Percentiles rank a stretch among this genome's conserved stretches.
phyloP scores from a whole-genome alignment of 2,888 invertebrate species.

The Hypomecis atomaria region DNA sequence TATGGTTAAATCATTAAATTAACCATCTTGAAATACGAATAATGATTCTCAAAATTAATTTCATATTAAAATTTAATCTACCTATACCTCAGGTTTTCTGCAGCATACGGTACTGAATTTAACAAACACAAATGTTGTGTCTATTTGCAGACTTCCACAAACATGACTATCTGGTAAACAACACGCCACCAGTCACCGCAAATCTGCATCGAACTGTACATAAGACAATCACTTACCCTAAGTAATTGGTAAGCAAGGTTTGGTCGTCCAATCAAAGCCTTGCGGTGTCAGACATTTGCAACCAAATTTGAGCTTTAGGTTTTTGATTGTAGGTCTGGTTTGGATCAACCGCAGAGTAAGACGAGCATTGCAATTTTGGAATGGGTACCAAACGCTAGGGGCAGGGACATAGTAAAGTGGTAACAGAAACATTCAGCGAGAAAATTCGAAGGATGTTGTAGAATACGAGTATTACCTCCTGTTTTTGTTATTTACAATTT shows the following conservation, averaged over 20 bases:
- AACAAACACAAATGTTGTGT: too few species aligned
- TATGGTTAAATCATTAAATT: too few species aligned
- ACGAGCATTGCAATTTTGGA: conserved; percentile 68
- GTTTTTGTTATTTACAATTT: too few species aligned
- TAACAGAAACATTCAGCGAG: conserved; percentile 1
- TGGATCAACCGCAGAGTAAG: conserved; percentile 35
- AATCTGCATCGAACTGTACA: conserved; percentile 42
- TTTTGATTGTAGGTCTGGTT: conserved; percentile 41
- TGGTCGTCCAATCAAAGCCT: conserved; percentile 75
- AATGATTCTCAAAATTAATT: too few species aligned
- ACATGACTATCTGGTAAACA: conserved; percentile 6
- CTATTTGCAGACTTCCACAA: not conserved
- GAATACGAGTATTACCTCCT: too few species aligned
- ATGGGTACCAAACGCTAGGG: conserved; percentile 65
- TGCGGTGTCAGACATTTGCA: conserved; percentile 57
- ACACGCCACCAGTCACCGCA: conserved; percentile 12
- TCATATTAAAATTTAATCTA: too few species aligned
- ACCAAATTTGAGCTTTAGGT: conserved; percentile 45
- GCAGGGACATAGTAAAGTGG: conserved; percentile 62
- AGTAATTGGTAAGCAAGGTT: conserved; percentile 78
- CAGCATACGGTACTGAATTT: not conserved
- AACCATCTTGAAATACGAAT: too few species aligned
- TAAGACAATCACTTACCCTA: conserved; percentile 79
- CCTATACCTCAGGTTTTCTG: too few species aligned
- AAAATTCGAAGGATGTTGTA: too few species aligned